Evolutionary conservation across 2,113 vertebrate species (phyloP), one percentile per base, ranked within the genome.

Genomic region (Rafetus swinhoei): DNA sequence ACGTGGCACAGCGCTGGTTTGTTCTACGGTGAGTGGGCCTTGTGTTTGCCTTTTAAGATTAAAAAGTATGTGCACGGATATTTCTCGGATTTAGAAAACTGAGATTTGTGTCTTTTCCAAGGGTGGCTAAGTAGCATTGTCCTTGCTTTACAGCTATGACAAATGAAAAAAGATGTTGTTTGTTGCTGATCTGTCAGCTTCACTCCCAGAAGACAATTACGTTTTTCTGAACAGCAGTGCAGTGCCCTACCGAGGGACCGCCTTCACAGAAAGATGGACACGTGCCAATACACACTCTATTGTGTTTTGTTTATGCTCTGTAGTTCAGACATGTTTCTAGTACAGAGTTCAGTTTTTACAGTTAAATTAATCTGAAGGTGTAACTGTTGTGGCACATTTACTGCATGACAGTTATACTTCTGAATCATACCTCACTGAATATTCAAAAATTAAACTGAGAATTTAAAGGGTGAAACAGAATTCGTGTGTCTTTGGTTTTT

Each of bases 261-360:
- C 74, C 39, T 76, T 24, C 6, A 76, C 32, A 45, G 21, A 77
- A 13, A 77, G 39, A 77, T 50, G 39, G 25, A 12, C 74, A 77
- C 10, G 15, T 50, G 27, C 19, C 1, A 21, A 77, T 8, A 15
- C 2, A 2, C 39, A 77, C 22, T 4, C 11, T 7, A 7, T 39
- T 45, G 24, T 50, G 50, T 24, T 77, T 77, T 77, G 24, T 72
- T 21, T 25, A 3, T 24, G 74, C n/a, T 77, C 24, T 12, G 2
- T 77, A 50, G 50, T 77, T 45, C 74, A 77, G 39, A 39, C 22
- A 15, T 11, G 7, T 76, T 76, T 76, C 72, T 76, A 76, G 45
- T 12, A 76, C 11, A 15, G 39, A 72, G 19, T 72, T 72, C 65
- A 72, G 32, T 35, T 21, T 69, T 72, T 72, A 72, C n/a, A 72